Base-by-base conservation (phyloP, 2,113 vertebrate genomes). In the Cyprinodon variegatus region DNA sequence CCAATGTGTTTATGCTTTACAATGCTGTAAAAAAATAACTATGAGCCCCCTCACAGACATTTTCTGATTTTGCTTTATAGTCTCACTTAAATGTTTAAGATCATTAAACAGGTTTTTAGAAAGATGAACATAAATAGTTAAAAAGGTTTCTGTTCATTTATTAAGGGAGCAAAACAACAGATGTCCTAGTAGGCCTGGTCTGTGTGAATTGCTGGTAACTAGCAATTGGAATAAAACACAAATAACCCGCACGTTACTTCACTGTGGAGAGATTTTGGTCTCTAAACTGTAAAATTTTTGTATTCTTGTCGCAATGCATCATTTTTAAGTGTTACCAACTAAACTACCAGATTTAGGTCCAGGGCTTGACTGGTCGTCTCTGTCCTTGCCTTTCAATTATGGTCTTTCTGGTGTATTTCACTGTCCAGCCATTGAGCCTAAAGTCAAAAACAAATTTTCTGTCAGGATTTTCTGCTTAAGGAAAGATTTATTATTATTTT, bases 1-100 rank as follows among this genome's bases (percentile, higher is more conserved):
- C 76, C 22, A 53, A 66, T 20, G 72, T 74, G 61, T 79, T 71
- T 48, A 41, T 62, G 62, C 69, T 77, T 69, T 80, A 85, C 63
- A 50, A 6, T 20, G 48, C 48, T 50, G 48, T 1, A 15, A 50
- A 53, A 8, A 53, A 53, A 8, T n/a, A 9, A 20, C 20, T 53
- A 29, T 29, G 29, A 29, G 5, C 50, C 50, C 50, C 50, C 7
- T 53, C 9, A 53, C 50, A 50, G 48, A 2, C 17, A 48, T 6
- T 53, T 29, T 29, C 29, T 29, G 29, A 29, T 29, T 29, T 29
- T 29, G 29, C 29, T 29, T 29, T 53, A 7, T 53, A 20, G 50
- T 6, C 14, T 20, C 13, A 53, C 50, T 53, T 10, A 8, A 53
- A n/a, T 53, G 17, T 53, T 53, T 53, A 15, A n/a, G 7, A 53